Evolutionary conservation across 2,113 vertebrate genomes (phyloP).

Genomic region (Tinamus guttatus): DNA sequence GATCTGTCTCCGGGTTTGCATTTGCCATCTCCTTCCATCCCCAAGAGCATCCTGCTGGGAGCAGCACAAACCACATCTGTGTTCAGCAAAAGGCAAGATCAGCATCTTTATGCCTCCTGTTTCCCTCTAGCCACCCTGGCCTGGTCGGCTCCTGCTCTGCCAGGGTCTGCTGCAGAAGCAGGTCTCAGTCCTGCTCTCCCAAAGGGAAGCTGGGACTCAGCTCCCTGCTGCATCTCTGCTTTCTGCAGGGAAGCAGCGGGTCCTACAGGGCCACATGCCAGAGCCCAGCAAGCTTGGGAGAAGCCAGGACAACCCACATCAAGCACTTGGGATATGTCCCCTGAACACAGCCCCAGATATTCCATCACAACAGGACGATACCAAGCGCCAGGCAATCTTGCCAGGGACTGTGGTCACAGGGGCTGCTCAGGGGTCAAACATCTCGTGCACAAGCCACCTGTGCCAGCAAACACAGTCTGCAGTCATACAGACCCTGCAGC

Average conservation of each 20-base stretch:
- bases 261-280: neutral
- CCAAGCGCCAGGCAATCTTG: neutral
- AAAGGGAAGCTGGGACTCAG: accelerated
- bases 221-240: neutral
- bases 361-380: too few relatives aligned
- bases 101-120: neutral
- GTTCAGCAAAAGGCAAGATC: accelerated
- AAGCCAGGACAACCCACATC: neutral
- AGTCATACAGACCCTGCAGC: neutral
- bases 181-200: neutral
- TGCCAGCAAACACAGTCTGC: neutral
- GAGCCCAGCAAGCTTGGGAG: neutral
- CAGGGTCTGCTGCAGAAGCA: neutral
- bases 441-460: neutral
- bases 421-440: neutral
- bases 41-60: neutral
- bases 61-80: too few relatives aligned
- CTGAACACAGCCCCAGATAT: too few relatives aligned
- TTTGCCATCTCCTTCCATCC: neutral
- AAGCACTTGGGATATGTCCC: neutral
- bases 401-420: neutral
- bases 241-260: neutral
- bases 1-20: neutral
- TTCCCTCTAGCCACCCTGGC: neutral
- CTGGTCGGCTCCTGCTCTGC: neutral